Conservation (phyloP, 2,888 invertebrate species). For the Thysanoteuthis rhombus region DNA sequence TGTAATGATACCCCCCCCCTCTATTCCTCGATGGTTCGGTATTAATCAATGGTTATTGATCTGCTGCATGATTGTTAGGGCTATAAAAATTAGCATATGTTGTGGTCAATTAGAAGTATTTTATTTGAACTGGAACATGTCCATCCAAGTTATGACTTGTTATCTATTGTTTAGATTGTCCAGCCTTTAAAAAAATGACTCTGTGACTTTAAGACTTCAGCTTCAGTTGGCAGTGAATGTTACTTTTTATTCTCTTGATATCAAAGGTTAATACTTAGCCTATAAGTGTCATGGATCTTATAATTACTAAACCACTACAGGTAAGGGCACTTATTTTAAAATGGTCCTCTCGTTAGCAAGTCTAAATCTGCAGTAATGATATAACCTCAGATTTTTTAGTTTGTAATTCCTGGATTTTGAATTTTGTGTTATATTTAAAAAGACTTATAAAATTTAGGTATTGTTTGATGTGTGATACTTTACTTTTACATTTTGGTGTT, state of each 20-base stretch:
- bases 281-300: background rate
- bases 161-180: background rate
- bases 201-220: background rate
- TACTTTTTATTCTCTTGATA: background rate
- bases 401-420: too few species aligned
- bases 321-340: too few species aligned
- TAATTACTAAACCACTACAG: background rate
- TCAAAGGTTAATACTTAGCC: background rate
- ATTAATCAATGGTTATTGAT: background rate
- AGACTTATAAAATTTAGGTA: too few species aligned
- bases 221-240: background rate
- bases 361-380: too few species aligned
- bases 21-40: background rate
- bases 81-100: background rate
- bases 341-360: too few species aligned
- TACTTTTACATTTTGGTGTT: too few species aligned
- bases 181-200: background rate
- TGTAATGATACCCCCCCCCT: background rate
- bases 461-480: too few species aligned
- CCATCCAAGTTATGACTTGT: background rate
- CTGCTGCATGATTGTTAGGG: background rate
- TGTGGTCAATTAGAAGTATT: background rate
- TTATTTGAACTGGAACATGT: conserved; percentile 12
- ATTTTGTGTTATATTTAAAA: too few species aligned
- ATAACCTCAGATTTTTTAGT: too few species aligned